Evolutionary conservation across 2,888 invertebrate genomes (phyloP), one percentile per base, ranked within the genome.

Genomic region (Chironomus tentans): DNA sequence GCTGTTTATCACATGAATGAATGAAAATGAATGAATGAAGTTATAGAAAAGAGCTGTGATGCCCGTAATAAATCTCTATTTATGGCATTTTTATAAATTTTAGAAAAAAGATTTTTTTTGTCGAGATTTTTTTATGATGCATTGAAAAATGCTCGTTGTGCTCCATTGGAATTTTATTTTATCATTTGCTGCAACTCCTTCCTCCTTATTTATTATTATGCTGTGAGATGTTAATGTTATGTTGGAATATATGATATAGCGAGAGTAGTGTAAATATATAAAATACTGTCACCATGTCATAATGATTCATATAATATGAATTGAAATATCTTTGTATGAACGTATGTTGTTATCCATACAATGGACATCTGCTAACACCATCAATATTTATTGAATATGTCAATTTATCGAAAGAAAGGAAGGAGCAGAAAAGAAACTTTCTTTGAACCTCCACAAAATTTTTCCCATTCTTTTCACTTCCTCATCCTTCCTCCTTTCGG

Each of bases 311-410:
- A 48, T n/a, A n/a, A 5, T n/a, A 15, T 38, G 38, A 50, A 22
- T 61, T 61, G 61, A 22, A 38, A 38, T 38, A 38, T 38, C 38
- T 7, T 10, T 38, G 38, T 24, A 70, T 24, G 18, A 2, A 65
- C 47, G 22, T 18, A 68, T 38, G 38, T 13, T 24, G 65, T 12
- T 38, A 68, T 28, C 21, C 15, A 56, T 72, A 61, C 72, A 72
- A 72, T 72, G 61, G 72, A 72, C 72, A 72, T 72, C 72, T 72
- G 72, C 72, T 72, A 72, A 72, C 72, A 61, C 72, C 72, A 72
- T 72, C 72, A 72, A 72, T 72, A 72, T 72, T 72, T 72, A 72
- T 72, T 72, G 72, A 72, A 72, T 72, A 62, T 72, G 72, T 72
- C 72, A 72, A 61, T 72, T 72, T 72, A 22, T 24, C 62, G 21